Evolutionary conservation across 1,140 invertebrate species (phyloP).

Genomic region (Epicauta chinensis): DNA sequence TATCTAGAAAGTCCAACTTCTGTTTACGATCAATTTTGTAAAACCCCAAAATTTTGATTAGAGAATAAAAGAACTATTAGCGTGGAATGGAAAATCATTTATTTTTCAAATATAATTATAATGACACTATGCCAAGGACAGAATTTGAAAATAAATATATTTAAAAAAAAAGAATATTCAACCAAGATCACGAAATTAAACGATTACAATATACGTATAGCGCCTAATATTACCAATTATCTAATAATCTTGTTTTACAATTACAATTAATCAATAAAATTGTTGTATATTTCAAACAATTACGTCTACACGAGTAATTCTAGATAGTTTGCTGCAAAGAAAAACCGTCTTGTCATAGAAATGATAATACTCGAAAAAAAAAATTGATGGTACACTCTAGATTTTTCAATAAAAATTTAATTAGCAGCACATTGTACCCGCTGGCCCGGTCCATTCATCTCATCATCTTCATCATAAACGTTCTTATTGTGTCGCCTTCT

Average conservation of each 20-base stretch:
- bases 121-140: too few species aligned
- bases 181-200: too few species aligned
- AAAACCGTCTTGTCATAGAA: background rate
- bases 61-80: too few species aligned
- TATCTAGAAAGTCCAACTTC: too few species aligned
- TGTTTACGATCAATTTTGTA: too few species aligned
- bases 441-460: conserved; percentile 51
- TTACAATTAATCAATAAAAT: conserved; percentile 8
- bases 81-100: too few species aligned
- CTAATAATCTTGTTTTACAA: conserved; percentile 1
- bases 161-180: too few species aligned
- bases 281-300: conserved; percentile 10
- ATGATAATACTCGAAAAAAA: conserved; percentile 1
- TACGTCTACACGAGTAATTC: conserved; percentile 4
- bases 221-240: too few species aligned
- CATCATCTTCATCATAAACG: conserved; percentile 69
- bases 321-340: background rate
- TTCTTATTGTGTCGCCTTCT: conserved; percentile 52
- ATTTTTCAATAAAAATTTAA: conserved; percentile 1
- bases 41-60: too few species aligned
- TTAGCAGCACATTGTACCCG: conserved; percentile 74
- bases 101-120: too few species aligned
- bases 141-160: too few species aligned
- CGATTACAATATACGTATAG: too few species aligned
- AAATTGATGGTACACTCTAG: background rate